A percentile compares a stretch with the other conserved stretches of the same genome.
These are phyloP conservation scores for Syngnathus acus DNA, from an alignment of 2,797 vertebrate species.

Conservation along the genomic window DNA sequence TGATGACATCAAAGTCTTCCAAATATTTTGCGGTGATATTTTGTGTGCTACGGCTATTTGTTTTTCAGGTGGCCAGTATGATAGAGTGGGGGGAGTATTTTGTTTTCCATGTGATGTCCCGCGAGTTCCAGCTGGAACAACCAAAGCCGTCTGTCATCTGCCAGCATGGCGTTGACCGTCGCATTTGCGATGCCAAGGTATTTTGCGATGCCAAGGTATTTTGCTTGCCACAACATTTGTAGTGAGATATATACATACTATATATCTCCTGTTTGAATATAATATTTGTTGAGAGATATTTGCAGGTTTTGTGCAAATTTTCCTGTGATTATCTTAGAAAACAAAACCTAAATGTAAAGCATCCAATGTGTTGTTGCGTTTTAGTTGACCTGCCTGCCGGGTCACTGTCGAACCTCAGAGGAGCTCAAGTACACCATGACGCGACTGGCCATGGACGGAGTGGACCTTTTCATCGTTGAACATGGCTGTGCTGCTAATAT, in stretches of 20 bases:
- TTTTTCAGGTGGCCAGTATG: slow-evolving; percentile 77
- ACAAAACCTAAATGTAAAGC: too few relatives aligned
- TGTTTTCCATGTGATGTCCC: slow-evolving; percentile 88
- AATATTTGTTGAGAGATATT: too few relatives aligned
- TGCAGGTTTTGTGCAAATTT: too few relatives aligned
- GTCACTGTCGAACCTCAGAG: slow-evolving; percentile 88
- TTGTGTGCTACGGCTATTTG: not conserved
- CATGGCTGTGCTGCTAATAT: slow-evolving; percentile 91
- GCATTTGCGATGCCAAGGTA: slow-evolving; percentile 92
- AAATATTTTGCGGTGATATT: not conserved
- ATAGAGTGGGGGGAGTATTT: slow-evolving; percentile 92
- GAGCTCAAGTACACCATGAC: slow-evolving; percentile 98
- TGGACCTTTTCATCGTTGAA: slow-evolving; percentile 88
- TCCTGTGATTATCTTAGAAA: too few relatives aligned
- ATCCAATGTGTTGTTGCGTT: slow-evolving; percentile 4
- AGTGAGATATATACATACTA: too few relatives aligned
- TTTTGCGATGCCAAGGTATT: not conserved
- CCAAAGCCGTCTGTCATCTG: slow-evolving; percentile 88
- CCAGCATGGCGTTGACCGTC: slow-evolving; percentile 91
- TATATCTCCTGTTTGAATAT: too few relatives aligned
- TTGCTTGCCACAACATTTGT: not conserved
- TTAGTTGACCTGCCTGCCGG: slow-evolving; percentile 70
- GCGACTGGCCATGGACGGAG: slow-evolving; percentile 85
- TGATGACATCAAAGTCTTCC: too few relatives aligned
- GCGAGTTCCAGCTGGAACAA: slow-evolving; percentile 91